Evolutionary conservation across 2,113 vertebrate genomes (phyloP).

Genomic region (Cavia porcellus): DNA sequence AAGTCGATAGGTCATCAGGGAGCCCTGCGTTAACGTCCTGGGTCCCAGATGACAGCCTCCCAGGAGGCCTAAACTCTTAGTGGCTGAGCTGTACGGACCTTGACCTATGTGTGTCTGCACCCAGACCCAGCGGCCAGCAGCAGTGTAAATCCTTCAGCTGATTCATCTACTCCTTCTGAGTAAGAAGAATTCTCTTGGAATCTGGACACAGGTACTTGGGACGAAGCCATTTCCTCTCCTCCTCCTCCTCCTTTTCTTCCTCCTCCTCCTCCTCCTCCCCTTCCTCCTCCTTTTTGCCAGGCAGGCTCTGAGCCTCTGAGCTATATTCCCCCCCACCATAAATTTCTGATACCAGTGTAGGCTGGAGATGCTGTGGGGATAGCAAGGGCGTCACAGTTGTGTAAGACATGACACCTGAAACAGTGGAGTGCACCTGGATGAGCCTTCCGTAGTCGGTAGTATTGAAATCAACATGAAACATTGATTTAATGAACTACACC

Average conservation of each 20-base stretch:
- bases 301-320: too few relatives aligned
- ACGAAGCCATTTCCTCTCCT: background rate
- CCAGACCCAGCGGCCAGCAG: background rate
- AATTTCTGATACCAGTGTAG: background rate
- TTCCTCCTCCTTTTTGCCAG: too few relatives aligned
- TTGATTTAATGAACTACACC: background rate
- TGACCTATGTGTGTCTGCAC: background rate
- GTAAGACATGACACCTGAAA: background rate
- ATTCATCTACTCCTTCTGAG: background rate
- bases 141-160: background rate
- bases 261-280: too few relatives aligned
- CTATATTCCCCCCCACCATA: too few relatives aligned
- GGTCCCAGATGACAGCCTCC: background rate
- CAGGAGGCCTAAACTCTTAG: background rate
- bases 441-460: background rate
- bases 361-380: background rate
- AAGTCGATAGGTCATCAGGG: background rate
- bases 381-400: background rate
- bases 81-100: background rate
- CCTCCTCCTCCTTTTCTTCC: too few relatives aligned
- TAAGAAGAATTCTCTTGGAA: slow-evolving; percentile 59
- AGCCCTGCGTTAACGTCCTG: background rate
- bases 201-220: slow-evolving; percentile 15
- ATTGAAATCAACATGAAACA: background rate
- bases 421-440: background rate